These are phyloP conservation scores for Tortrix viridana DNA, from an alignment of 2,888 invertebrate genomes.

Conservation along the genomic window DNA sequence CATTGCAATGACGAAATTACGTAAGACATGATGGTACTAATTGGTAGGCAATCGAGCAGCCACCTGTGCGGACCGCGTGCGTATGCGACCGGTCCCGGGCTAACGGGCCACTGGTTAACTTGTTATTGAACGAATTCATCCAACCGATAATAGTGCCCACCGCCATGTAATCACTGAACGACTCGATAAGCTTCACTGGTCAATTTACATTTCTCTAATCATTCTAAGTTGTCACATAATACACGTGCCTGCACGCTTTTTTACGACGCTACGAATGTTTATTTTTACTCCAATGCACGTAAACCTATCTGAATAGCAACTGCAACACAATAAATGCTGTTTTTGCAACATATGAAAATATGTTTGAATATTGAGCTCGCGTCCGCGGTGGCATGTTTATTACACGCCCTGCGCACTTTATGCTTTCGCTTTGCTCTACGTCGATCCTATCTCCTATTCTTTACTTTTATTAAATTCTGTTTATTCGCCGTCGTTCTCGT, in stretches of 20 bases:
- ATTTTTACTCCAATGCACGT: neutral
- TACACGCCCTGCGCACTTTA: slow-evolving; percentile 58
- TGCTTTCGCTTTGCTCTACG: slow-evolving; percentile 53
- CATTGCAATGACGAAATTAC: slow-evolving; percentile 64
- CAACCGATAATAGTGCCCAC: slow-evolving; percentile 51
- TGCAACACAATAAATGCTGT: slow-evolving; percentile 51
- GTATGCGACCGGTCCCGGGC: slow-evolving; percentile 61
- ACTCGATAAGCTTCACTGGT: slow-evolving; percentile 47
- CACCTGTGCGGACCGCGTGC: slow-evolving; percentile 50
- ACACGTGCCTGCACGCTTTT: neutral
- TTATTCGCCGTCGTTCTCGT: slow-evolving; percentile 42
- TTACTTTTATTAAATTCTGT: slow-evolving; percentile 59
- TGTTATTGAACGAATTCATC: slow-evolving; percentile 70
- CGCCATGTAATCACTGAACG: slow-evolving; percentile 56
- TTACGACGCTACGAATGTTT: neutral
- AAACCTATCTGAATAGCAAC: slow-evolving; percentile 8
- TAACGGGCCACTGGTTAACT: slow-evolving; percentile 71
- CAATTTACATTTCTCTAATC: neutral
- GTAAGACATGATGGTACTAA: slow-evolving; percentile 69
- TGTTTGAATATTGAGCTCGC: slow-evolving; percentile 57
- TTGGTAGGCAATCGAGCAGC: slow-evolving; percentile 58
- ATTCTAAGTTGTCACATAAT: slow-evolving; percentile 5
- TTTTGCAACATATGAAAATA: slow-evolving; percentile 49
- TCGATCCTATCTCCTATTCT: slow-evolving; percentile 54
- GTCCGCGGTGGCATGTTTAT: slow-evolving; percentile 66